Base-by-base conservation (phyloP, 2,113 vertebrate species). In the Miniopterus natalensis region DNA sequence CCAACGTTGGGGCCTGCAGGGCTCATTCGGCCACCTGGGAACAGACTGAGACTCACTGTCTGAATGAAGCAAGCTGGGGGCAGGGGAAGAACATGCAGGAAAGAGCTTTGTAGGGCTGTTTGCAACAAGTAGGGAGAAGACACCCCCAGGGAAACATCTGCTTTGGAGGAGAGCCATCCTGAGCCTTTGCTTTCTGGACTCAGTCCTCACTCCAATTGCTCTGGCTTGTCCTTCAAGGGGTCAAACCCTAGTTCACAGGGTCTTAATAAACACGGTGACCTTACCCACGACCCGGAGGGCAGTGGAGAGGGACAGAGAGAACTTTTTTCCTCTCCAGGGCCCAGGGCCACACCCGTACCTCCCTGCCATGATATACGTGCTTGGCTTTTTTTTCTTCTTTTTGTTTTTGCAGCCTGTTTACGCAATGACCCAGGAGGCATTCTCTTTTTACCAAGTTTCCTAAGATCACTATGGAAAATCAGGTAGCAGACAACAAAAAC, bases 351-450 rank as follows among this genome's bases (percentile, higher is more conserved):
- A 40, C 6, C 20, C 1, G 12, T 15, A 20, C 2, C 63, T 59
- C 7, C 40, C 23, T 10, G 10, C 40, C 57, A 59, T 31, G 47
- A 78, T 0, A 0, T 5, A 9, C 45, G 0, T 10, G 15, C 36
- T 6, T 65, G 40, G 18, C 42, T 45, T 61, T 51, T 45, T 42
- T 27, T 4, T 11, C 51, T 49, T 13, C 17, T 49, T 3, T 7
- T 3, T 1, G 10, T 27, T 42, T 47, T 29, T 49, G 21, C 7
- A 51, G 31, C 8, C n/a, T 20, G 11, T 75, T 36, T 77, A 53
- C 10, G 23, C 0, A 0, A 17, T 8, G 21, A 40, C 10, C 55
- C 8, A 14, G 36, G 14, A n/a, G 25, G 6, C 63, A 0, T 20
- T n/a, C 20, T 65, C 20, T 63, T 77, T 27, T 14, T 27, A 57